These are phyloP conservation scores for Platysteira castanea DNA, from an alignment of 2,113 vertebrate species.

Conservation along the genomic window DNA sequence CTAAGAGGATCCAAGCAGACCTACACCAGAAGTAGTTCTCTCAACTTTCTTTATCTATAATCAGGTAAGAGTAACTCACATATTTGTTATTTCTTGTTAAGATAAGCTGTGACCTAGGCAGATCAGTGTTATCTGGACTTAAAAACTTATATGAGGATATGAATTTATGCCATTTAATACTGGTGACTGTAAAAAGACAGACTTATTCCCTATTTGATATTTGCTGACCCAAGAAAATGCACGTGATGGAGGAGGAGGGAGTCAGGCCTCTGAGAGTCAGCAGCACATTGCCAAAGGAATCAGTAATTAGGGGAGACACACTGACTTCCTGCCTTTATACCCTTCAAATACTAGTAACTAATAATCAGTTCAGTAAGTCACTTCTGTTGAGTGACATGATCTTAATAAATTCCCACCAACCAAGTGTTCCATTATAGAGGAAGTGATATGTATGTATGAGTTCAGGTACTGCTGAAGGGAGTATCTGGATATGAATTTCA, in stretches of 20 bases:
- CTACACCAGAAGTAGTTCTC: not conserved
- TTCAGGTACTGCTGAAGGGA: not conserved
- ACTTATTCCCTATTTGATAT: not conserved
- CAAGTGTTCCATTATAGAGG: not conserved
- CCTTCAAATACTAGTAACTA: not conserved
- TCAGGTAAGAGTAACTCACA: not conserved
- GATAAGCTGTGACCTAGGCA: not conserved
- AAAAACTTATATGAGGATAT: not conserved
- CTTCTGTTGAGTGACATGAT: not conserved
- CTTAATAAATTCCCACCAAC: not conserved
- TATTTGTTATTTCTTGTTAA: not conserved
- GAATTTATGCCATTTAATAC: not conserved
- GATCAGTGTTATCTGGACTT: not conserved
- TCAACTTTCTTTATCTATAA: not conserved
- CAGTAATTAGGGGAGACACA: not conserved
- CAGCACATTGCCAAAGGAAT: not conserved
- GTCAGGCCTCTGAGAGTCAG: not conserved
- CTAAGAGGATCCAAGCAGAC: not conserved
- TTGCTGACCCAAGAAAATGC: not conserved
- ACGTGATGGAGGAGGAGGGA: not conserved
- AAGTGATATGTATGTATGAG: fast-evolving
- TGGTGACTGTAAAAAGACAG: not conserved
- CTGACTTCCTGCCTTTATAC: not conserved
- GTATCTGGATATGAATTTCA: fast-evolving
- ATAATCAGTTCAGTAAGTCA: not conserved